Percentiles rank a stretch among this genome's conserved stretches.
phyloP scores from a whole-genome alignment of 2,113 vertebrate genomes.

The Sporophila hypoxantha region DNA sequence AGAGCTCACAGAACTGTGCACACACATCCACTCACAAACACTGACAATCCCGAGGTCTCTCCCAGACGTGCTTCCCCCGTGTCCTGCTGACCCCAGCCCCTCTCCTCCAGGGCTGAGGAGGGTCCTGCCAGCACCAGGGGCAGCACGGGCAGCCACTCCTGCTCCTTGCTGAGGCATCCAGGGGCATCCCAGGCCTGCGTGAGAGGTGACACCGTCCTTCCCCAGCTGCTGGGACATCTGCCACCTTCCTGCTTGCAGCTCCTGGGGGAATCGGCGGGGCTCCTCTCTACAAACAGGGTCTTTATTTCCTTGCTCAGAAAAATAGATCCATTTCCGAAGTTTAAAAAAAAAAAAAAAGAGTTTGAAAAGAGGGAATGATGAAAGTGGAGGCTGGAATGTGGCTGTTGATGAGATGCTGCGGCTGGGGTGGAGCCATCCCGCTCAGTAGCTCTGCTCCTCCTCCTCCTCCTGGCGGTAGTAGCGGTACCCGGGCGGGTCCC shows the following conservation, averaged over 20 bases:
- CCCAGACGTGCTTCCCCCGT: not conserved
- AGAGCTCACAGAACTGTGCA: not conserved
- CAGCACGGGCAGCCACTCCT: rapidly evolving
- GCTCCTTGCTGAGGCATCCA: not conserved
- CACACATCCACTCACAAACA: not conserved
- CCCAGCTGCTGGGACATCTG: not conserved
- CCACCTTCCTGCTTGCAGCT: not conserved
- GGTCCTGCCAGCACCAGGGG: not conserved
- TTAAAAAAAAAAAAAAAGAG: not conserved
- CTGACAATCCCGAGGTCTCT: not conserved
- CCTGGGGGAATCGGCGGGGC: rapidly evolving
- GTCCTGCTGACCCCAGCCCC: rapidly evolving
- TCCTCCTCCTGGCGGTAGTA: slow-evolving; percentile 59
- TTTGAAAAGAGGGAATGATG: not conserved
- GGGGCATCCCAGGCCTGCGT: rapidly evolving
- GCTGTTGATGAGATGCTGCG: not conserved
- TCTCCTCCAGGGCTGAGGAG: not conserved
- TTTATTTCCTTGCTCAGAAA: slow-evolving; percentile 29
- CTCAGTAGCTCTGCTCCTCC: slow-evolving; percentile 68
- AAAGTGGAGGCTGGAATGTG: not conserved
- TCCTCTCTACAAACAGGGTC: not conserved
- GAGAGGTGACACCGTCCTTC: not conserved
- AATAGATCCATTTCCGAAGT: not conserved
- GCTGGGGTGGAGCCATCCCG: rapidly evolving
- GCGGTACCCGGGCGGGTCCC: not conserved